These are phyloP conservation scores for Halichoeres trimaculatus DNA, from an alignment of 2,113 vertebrate species.

Conservation along the genomic window DNA sequence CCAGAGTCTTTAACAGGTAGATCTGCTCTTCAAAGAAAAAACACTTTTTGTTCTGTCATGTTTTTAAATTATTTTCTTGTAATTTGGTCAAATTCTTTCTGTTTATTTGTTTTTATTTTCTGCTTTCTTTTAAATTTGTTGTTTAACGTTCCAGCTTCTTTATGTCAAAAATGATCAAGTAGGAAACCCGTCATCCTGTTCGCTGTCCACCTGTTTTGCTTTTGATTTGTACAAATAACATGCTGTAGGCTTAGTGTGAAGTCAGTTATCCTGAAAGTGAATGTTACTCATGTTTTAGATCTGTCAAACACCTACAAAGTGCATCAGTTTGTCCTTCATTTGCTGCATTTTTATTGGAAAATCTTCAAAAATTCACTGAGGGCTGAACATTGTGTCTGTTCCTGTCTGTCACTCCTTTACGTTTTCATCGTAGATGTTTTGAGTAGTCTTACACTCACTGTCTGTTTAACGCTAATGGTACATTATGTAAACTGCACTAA, in stretches of 20 bases:
- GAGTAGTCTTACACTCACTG: neutral
- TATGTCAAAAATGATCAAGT: neutral
- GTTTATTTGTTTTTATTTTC: neutral
- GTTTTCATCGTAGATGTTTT: neutral
- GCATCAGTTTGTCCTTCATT: slow-evolving; percentile 6
- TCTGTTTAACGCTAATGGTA: neutral
- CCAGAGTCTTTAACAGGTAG: too few species aligned
- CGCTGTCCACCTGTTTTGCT: neutral
- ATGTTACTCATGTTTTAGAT: slow-evolving; percentile 18
- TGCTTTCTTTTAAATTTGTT: neutral
- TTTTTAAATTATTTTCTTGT: too few species aligned
- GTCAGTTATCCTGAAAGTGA: neutral
- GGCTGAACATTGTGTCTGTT: slow-evolving; percentile 12
- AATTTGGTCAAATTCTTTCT: too few species aligned
- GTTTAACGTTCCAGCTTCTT: too few species aligned
- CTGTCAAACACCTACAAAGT: slow-evolving; percentile 79
- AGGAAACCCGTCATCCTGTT: too few species aligned
- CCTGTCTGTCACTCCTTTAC: neutral
- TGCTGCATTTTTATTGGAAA: neutral
- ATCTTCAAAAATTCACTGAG: neutral
- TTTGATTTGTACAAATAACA: neutral
- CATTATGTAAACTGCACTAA: too few species aligned
- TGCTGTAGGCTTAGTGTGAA: neutral
- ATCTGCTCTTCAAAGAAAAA: too few species aligned
- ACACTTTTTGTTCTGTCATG: too few species aligned